phyloP scores from a whole-genome alignment of 2,888 invertebrate species.

The Sminthurides aquaticus region DNA sequence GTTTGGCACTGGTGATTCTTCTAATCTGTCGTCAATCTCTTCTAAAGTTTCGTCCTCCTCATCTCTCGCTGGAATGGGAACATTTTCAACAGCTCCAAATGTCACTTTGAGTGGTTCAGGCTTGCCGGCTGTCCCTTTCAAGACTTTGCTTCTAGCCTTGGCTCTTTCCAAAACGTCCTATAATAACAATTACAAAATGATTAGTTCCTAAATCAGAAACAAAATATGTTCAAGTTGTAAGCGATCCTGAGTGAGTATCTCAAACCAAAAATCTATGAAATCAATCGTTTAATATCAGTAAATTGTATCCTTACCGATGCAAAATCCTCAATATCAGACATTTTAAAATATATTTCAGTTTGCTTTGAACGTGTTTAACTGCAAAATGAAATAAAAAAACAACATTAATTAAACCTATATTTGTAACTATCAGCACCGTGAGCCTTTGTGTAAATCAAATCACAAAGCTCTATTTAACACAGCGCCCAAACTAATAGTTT shows the following conservation, averaged over 20 bases:
- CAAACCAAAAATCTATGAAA: too few species aligned
- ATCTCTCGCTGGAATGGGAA: neutral
- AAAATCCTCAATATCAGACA: slow-evolving; percentile 18
- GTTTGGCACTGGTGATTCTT: neutral
- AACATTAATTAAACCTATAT: neutral
- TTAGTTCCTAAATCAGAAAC: too few species aligned
- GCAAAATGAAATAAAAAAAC: neutral
- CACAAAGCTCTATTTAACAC: too few species aligned
- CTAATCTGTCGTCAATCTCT: neutral
- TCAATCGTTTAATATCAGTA: too few species aligned
- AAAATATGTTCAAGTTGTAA: too few species aligned
- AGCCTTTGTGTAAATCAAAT: too few species aligned
- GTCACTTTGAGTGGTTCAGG: neutral
- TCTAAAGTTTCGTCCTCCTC: slow-evolving; percentile 5
- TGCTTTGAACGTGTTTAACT: neutral
- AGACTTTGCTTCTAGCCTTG: slow-evolving; percentile 15
- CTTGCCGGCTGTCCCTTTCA: slow-evolving; percentile 12
- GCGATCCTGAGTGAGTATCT: too few species aligned
- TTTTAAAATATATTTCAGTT: too few species aligned
- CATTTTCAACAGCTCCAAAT: slow-evolving; percentile 3
- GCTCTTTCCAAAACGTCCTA: slow-evolving; percentile 20
- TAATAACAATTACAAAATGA: neutral
- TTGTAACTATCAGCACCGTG: neutral
- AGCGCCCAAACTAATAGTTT: too few species aligned
- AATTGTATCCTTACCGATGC: slow-evolving; percentile 14